These are phyloP conservation scores for Lepilemur ruficaudatus DNA, from an alignment of 2,797 vertebrate species.

Conservation along the genomic window DNA sequence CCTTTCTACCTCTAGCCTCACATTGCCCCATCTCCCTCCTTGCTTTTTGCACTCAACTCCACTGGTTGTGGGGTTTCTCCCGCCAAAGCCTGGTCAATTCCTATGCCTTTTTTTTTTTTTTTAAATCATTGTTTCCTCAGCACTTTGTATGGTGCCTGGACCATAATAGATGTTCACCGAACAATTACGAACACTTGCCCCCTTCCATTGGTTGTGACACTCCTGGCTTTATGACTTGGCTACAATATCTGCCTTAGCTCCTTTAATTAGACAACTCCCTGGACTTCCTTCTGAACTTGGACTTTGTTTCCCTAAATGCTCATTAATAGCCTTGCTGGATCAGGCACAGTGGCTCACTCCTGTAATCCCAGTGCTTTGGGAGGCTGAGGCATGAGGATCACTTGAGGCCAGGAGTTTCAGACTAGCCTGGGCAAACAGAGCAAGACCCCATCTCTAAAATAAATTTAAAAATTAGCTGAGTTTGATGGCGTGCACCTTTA, in stretches of 20 bases:
- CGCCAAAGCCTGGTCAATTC: not conserved
- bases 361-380: not conserved
- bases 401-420: not conserved
- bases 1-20: not conserved
- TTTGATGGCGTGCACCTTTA: not conserved
- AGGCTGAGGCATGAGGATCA: not conserved
- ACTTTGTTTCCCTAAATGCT: constrained; percentile 10
- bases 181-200: not conserved
- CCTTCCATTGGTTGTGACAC: not conserved
- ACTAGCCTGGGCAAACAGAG: not conserved
- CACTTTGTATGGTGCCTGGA: not conserved
- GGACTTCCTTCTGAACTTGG: not conserved
- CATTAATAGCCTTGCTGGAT: not conserved
- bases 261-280: not conserved
- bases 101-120: not conserved
- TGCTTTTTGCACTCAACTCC: not conserved
- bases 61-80: not conserved
- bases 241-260: not conserved
- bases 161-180: not conserved
- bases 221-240: not conserved
- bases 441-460: not conserved
- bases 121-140: not conserved
- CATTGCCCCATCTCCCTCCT: not conserved
- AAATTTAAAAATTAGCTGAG: not conserved
- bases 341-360: not conserved